Conservation (phyloP, 2,888 invertebrate genomes). For the Meiosimyza decipiens region DNA sequence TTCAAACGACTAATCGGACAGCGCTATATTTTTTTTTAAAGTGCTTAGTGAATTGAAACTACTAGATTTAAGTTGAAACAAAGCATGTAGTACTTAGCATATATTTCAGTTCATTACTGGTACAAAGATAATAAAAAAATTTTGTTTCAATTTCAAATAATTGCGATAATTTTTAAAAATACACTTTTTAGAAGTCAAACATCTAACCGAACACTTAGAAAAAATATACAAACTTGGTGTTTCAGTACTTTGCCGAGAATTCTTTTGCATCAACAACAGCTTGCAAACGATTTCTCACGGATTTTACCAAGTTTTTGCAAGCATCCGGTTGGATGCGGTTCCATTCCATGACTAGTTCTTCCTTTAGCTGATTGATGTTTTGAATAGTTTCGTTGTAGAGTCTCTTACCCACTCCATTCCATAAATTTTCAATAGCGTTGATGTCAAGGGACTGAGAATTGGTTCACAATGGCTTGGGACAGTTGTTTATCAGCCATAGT, state of each 20-base stretch:
- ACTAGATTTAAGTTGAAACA: too few relatives aligned
- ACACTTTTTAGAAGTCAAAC: too few relatives aligned
- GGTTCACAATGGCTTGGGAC: not conserved
- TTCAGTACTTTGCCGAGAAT: not conserved
- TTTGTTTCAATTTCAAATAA: too few relatives aligned
- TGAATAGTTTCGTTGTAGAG: not conserved
- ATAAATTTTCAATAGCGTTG: conserved; percentile 1
- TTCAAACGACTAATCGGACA: too few relatives aligned
- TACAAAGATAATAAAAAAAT: too few relatives aligned
- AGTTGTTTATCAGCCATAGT: not conserved
- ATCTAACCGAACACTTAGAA: too few relatives aligned
- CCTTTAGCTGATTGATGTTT: not conserved
- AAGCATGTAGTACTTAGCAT: too few relatives aligned
- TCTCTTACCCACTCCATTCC: not conserved
- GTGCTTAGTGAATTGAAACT: too few relatives aligned
- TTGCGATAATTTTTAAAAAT: too few relatives aligned
- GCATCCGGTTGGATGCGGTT: not conserved
- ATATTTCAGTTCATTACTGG: too few relatives aligned
- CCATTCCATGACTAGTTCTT: not conserved
- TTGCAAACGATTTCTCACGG: not conserved
- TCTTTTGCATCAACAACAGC: not conserved
- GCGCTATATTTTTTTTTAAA: too few relatives aligned
- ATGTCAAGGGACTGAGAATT: not conserved
- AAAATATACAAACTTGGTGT: too few relatives aligned
- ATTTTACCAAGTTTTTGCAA: not conserved